Conservation (phyloP, 2,888 invertebrate genomes). For the Deilephila elpenor region DNA sequence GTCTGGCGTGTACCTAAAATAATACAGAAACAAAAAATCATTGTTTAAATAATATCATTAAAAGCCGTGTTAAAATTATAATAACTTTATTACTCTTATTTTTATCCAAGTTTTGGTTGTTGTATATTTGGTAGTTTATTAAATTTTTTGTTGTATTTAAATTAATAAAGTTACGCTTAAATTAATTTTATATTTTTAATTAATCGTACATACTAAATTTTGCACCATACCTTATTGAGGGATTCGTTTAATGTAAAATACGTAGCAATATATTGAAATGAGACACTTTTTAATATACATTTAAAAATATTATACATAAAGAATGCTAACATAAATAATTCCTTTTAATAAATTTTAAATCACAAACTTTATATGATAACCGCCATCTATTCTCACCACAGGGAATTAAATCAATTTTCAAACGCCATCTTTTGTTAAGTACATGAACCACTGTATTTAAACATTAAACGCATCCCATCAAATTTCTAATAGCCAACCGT, state of each 20-base stretch:
- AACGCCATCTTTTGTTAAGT: neutral
- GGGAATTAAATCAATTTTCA: neutral
- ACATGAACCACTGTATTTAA: neutral
- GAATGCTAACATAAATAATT: too few relatives aligned
- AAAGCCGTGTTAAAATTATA: constrained; percentile 6
- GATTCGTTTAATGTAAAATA: constrained; percentile 15
- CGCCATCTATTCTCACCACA: too few relatives aligned
- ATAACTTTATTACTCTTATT: neutral
- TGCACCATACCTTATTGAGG: constrained; percentile 10
- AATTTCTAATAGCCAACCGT: neutral
- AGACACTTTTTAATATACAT: neutral
- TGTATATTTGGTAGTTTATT: neutral
- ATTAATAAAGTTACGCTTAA: neutral
- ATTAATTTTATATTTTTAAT: neutral
- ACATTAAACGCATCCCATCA: constrained; percentile 8
- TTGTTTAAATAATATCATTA: neutral
- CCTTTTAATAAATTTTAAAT: too few relatives aligned
- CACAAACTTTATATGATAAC: too few relatives aligned
- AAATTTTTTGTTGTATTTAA: neutral
- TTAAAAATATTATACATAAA: too few relatives aligned
- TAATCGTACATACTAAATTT: constrained; percentile 4
- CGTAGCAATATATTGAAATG: neutral
- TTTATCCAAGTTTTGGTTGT: neutral
- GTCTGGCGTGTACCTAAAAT: neutral
- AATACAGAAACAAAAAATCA: neutral